Percentiles rank a stretch among this genome's conserved stretches.
These are phyloP conservation scores for Nephrotoma guestfalica DNA, from an alignment of 2,888 invertebrate genomes.

Conservation along the genomic window DNA sequence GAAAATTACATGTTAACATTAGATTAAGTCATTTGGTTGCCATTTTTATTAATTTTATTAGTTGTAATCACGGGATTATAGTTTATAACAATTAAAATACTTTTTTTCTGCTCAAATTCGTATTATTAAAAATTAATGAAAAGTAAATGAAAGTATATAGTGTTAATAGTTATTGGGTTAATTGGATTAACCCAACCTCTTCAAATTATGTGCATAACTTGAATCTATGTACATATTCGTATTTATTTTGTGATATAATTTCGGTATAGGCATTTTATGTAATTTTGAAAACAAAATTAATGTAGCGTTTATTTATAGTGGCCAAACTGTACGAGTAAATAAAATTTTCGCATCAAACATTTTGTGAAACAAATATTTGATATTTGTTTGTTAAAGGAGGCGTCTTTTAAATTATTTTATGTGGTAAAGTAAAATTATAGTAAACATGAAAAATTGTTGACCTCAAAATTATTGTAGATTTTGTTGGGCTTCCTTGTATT, in stretches of 20 bases:
- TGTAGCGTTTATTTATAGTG: not conserved
- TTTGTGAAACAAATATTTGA: no score
- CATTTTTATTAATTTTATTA: not conserved
- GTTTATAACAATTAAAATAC: not conserved
- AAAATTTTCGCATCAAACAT: no score
- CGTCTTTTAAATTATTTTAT: no score
- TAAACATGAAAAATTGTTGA: no score
- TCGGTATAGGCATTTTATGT: no score
- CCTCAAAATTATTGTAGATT: no score
- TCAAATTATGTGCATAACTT: not conserved
- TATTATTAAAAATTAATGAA: not conserved
- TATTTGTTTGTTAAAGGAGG: no score
- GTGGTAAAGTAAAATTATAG: no score
- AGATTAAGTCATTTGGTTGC: not conserved
- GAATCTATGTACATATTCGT: not conserved
- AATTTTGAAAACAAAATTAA: not conserved
- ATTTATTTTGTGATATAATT: not conserved
- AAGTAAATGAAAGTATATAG: not conserved
- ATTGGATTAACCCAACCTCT: not conserved
- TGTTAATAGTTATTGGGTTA: not conserved
- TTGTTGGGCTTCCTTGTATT: no score
- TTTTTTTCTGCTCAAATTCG: not conserved
- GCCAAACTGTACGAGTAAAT: no score
- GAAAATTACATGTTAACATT: not conserved
- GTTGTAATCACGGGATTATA: not conserved